Conservation (phyloP, 2,113 vertebrate species). For the Bujurquina vittata region DNA sequence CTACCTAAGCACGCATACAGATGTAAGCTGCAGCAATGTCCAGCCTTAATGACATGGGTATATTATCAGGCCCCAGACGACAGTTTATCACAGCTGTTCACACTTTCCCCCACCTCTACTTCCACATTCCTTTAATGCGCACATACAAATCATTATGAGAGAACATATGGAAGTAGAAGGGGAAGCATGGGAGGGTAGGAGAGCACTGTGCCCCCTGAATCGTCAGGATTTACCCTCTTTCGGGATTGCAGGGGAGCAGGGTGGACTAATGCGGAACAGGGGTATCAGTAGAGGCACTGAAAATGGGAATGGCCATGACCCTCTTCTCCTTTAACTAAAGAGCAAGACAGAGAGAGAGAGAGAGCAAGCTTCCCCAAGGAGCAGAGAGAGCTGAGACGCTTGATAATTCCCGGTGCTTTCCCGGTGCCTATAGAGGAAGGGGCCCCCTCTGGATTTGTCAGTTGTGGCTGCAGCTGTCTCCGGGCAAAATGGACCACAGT, state of each 20-base stretch:
- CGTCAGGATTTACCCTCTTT: slow-evolving; percentile 46
- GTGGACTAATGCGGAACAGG: slow-evolving; percentile 4
- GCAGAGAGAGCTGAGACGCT: slow-evolving; percentile 69
- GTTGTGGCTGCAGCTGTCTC: slow-evolving; percentile 81
- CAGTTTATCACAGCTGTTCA: slow-evolving; percentile 77
- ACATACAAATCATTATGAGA: slow-evolving; percentile 65
- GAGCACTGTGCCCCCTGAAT: slow-evolving; percentile 41
- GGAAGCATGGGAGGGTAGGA: slow-evolving; percentile 30
- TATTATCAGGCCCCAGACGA: slow-evolving; percentile 68
- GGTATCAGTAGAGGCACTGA: slow-evolving; percentile 50
- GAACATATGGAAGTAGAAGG: slow-evolving; percentile 40
- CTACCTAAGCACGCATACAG: slow-evolving; percentile 47
- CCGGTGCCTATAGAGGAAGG: slow-evolving; percentile 76
- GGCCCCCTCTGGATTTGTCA: slow-evolving; percentile 80
- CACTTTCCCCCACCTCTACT: slow-evolving; percentile 51
- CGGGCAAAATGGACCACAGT: slow-evolving; percentile 79
- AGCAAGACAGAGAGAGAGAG: slow-evolving; percentile 10
- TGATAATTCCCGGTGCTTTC: slow-evolving; percentile 79
- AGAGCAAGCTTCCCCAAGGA: slow-evolving; percentile 67
- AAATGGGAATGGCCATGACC: slow-evolving; percentile 60
- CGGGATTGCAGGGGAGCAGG: background rate
- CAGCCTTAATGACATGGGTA: slow-evolving; percentile 66
- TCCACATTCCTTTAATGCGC: slow-evolving; percentile 44
- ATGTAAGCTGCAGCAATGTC: slow-evolving; percentile 55
- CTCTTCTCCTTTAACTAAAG: slow-evolving; percentile 48